Conservation (phyloP, 2,797 vertebrate genomes). For the Pangasius macronema region DNA sequence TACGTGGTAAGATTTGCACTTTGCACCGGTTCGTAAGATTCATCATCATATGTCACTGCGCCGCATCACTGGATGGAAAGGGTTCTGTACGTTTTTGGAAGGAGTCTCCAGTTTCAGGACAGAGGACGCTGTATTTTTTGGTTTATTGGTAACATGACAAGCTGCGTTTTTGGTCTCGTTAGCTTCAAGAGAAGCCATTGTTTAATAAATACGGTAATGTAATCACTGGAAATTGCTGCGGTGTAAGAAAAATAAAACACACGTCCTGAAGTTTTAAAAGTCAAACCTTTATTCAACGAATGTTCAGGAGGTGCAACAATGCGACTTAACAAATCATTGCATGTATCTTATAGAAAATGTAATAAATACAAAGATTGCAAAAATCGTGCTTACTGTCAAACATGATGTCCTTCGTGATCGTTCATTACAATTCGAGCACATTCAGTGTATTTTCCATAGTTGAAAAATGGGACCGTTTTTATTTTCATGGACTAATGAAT, state of each 20-base stretch:
- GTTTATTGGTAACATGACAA: background rate
- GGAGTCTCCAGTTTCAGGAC: background rate
- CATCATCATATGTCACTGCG: background rate
- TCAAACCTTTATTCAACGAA: background rate
- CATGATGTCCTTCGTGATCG: background rate
- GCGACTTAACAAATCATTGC: background rate
- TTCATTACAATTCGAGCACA: background rate
- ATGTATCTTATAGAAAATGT: background rate
- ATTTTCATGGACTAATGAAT: background rate
- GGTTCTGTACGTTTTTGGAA: background rate
- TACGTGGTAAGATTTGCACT: slow-evolving; percentile 18
- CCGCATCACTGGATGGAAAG: background rate
- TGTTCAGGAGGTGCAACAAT: background rate
- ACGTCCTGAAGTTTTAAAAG: background rate
- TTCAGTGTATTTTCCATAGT: background rate
- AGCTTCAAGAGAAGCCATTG: background rate
- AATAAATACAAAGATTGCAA: background rate
- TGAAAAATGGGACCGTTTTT: background rate
- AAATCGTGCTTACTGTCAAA: background rate
- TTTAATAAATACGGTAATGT: background rate
- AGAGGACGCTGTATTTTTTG: background rate
- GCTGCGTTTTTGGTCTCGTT: too few relatives aligned
- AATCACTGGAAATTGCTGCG: background rate
- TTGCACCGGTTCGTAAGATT: background rate
- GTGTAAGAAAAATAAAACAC: background rate